Conservation (phyloP, 2,113 vertebrate species). For the Lampris incognitus region DNA sequence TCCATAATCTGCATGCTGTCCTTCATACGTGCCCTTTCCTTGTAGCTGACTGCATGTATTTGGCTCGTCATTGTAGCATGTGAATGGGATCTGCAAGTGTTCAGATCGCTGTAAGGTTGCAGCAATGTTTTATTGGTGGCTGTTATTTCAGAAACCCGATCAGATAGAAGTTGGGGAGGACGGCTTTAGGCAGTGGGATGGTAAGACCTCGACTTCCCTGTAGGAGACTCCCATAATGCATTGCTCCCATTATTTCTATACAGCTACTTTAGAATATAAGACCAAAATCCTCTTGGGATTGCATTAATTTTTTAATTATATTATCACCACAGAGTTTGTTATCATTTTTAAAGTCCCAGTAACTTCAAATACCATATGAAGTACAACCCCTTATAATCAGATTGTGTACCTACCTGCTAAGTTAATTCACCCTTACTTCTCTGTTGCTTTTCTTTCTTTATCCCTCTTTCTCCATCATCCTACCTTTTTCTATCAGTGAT, state of each 20-base stretch:
- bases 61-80: conserved; percentile 63
- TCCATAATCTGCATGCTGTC: not conserved
- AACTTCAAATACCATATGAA: conserved; percentile 3
- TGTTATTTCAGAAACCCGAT: conserved; percentile 90
- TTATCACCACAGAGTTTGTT: too few species aligned
- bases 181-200: conserved; percentile 91
- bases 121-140: conserved; percentile 89
- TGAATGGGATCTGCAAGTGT: conserved; percentile 75
- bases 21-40: not conserved
- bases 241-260: conserved; percentile 20
- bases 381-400: conserved; percentile 6
- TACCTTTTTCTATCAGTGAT: conserved; percentile 73
- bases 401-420: conserved; percentile 10
- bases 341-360: conserved; percentile 5
- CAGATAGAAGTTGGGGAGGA: conserved; percentile 87
- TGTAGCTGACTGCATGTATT: conserved; percentile 17
- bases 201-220: conserved; percentile 86
- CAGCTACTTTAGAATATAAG: conserved; percentile 8
- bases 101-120: conserved; percentile 79
- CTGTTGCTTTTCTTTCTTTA: not conserved
- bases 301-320: not conserved
- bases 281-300: conserved; percentile 4
- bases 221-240: conserved; percentile 77
- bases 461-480: conserved; percentile 7
- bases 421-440: not conserved